Evolutionary conservation across 2,797 vertebrate species (phyloP).

Genomic region (Mormyrus proboscirostris): DNA sequence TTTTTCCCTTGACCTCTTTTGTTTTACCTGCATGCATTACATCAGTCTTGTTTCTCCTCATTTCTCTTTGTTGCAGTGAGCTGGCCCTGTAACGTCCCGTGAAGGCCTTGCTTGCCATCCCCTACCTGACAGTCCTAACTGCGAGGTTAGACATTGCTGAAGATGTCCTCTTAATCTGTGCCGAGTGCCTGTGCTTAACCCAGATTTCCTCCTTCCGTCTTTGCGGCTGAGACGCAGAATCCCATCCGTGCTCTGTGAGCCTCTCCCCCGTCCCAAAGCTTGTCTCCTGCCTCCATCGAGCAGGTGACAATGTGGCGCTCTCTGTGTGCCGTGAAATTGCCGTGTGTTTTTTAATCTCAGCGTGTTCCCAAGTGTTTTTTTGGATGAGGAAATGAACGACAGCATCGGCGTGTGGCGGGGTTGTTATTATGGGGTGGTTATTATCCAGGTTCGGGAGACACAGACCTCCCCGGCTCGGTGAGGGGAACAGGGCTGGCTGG

Average conservation of each 20-base stretch:
- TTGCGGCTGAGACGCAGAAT: neutral
- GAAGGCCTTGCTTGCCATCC: neutral
- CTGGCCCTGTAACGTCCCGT: neutral
- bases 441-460: neutral
- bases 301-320: neutral
- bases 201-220: neutral
- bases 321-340: neutral
- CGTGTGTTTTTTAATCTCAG: too few species aligned
- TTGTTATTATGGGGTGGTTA: neutral
- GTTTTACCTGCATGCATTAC: neutral
- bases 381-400: neutral
- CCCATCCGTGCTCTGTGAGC: neutral
- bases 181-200: neutral
- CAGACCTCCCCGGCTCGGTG: too few species aligned
- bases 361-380: neutral
- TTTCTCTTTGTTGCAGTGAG: neutral
- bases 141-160: neutral
- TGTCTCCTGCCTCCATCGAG: neutral
- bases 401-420: neutral
- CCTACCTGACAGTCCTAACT: neutral
- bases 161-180: neutral
- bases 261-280: neutral
- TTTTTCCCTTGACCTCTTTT: neutral
- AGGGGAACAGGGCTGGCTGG: neutral
- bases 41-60: conserved; percentile 5